Evolutionary conservation across 2,888 invertebrate genomes (phyloP), one percentile per base, ranked within the genome.

Genomic region (Hydraecia micacea): DNA sequence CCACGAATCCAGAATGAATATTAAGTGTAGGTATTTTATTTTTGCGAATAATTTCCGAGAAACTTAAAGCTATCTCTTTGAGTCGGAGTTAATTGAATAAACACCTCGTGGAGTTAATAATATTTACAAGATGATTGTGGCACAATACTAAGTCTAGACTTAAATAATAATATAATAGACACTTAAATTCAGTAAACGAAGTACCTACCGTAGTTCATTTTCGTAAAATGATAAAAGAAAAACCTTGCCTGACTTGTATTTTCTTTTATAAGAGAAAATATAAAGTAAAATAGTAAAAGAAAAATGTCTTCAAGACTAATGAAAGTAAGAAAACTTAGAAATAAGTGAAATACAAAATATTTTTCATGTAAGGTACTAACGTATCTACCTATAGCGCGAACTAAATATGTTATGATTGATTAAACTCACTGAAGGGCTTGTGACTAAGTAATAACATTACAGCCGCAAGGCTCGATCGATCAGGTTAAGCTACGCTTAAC

Each of bases 41-140:
- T 70, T 70, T n/a, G 42, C 36, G 46, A 73, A 74, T 65, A 60
- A 69, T 77, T 83, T 55, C 39, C 21, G 15, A 15, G 39, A 62
- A 77, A 74, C 36, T 72, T 62, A 9, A 70, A 73, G 70, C 70
- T 73, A 83, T 68, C 49, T 63, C n/a, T 71, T 73, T 70, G 60
- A 70, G 46, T 36, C 65, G 39, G 3, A 42, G 65, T 71, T 79
- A 73, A 77, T 79, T 86, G 36, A 81, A 79, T 62, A 63, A 78
- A 81, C 76, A 79, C 75, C 52, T 81, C 67, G 32, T 79, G 15
- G 62, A 72, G 25, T 65, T 73, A 55, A 15, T 62, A 63, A 68
- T 79, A 68, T 77, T 77, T 69, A 36, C 67, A 69, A 65, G 70
- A 39, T 63, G 25, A 72, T 80, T 85, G 69, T 52, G 63, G 65